Percentiles rank a stretch among this genome's conserved stretches.
These are phyloP conservation scores for Clostera curtula DNA, from an alignment of 2,888 invertebrate species.

Conservation along the genomic window DNA sequence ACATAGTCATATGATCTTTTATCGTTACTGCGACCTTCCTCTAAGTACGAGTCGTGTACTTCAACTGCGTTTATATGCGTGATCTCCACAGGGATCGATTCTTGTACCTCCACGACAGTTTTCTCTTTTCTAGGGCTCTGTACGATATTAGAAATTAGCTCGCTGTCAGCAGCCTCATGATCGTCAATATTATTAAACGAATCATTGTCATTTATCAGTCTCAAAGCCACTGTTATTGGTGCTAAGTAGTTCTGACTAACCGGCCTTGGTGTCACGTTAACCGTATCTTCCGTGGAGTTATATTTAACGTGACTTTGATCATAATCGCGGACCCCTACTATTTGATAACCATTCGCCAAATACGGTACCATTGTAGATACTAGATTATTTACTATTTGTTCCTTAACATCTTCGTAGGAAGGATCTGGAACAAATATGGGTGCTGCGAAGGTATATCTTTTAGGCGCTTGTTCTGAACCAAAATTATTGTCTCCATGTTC, in stretches of 20 bases:
- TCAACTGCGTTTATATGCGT: slow-evolving; percentile 66
- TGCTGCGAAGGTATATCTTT: slow-evolving; percentile 47
- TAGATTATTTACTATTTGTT: slow-evolving; percentile 52
- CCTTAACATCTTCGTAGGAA: slow-evolving; percentile 36
- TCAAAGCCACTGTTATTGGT: slow-evolving; percentile 76
- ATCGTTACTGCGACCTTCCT: slow-evolving; percentile 51
- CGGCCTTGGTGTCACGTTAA: slow-evolving; percentile 74
- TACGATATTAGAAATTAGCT: slow-evolving; percentile 49
- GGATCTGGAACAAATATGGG: slow-evolving; percentile 68
- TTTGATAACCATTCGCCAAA: slow-evolving; percentile 58
- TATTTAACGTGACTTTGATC: slow-evolving; percentile 29
- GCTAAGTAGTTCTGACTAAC: slow-evolving; percentile 73
- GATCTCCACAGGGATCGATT: slow-evolving; percentile 75
- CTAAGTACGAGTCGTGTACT: slow-evolving; percentile 59
- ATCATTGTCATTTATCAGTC: slow-evolving; percentile 64
- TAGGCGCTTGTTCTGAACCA: slow-evolving; percentile 26
- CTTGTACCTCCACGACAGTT: slow-evolving; percentile 78
- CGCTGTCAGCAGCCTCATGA: slow-evolving; percentile 55
- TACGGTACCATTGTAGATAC: slow-evolving; percentile 65
- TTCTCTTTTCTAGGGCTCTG: slow-evolving; percentile 54
- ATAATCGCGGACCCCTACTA: slow-evolving; percentile 48
- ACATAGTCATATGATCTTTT: slow-evolving; percentile 37
- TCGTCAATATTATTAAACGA: slow-evolving; percentile 53
- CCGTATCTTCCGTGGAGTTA: slow-evolving; percentile 26
- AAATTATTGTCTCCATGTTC: slow-evolving; percentile 30